Evolutionary conservation across 2,888 invertebrate genomes (phyloP), one percentile per base, ranked within the genome.

Genomic region (Eupithecia dodoneata): DNA sequence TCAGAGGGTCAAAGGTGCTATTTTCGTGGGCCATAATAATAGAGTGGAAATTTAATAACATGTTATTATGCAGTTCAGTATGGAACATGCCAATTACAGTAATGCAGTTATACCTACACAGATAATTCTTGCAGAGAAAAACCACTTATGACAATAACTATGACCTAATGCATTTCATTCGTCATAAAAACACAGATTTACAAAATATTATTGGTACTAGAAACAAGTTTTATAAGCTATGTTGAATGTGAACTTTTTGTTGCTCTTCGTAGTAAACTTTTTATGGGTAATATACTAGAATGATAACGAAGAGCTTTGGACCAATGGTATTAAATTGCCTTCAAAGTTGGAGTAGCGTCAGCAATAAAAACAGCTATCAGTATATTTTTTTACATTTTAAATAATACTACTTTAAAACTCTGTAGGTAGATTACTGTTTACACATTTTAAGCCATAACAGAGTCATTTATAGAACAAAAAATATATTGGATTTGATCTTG

Each of bases 51-150:
- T 75, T 44, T 81, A 80, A 93, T 92, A 89, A 90, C 87, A 86
- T 84, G 87, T 85, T 83, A 92, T 92, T 93, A 92, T 92, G 90
- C 89, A 89, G 83, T 83, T 87, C 83, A 84, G 84, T 86, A 86
- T 81, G 84, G 81, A 86, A 89, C 92, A 91, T 87, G 87, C 87
- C 85, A 85, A 89, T 90, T 88, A 88, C 18, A 45, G 44, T 89
- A 74, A 86, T 85, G 85, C 85, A 89, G 88, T 89, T 88, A 87
- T 87, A 44, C 44, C n/a, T 9, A 75, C 18, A 85, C 18, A 85
- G 69, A 85, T 87, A 88, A 89, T 89, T 84, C 85, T 84, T 79
- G 66, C 81, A 71, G 83, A 83, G 87, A 90, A 89, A 91, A 92
- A 92, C 67, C 18, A 83, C 81, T 85, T 85, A 86, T 84, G 82